Percentiles rank a stretch among this genome's conserved stretches.
Evolutionary conservation across 1,140 invertebrate genomes (phyloP).

Genomic region (Brachionus paranguensis): DNA sequence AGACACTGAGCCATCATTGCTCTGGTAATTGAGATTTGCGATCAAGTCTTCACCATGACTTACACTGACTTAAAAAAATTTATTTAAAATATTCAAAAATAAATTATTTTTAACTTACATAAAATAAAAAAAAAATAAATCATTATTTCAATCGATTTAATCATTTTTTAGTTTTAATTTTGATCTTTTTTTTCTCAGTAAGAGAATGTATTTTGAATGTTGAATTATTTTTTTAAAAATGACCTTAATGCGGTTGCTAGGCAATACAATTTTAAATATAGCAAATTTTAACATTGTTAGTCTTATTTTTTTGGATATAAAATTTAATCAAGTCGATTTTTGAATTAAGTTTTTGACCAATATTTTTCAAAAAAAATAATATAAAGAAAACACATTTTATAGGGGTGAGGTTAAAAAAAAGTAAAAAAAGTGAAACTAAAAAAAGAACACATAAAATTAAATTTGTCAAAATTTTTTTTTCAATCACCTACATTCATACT

Average conservation of each 20-base stretch:
- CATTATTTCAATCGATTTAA: no score
- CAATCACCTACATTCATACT: no score
- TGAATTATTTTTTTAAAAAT: background rate
- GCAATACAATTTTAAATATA: background rate
- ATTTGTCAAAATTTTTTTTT: no score
- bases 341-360: no score
- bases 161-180: background rate
- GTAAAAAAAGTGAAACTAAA: no score
- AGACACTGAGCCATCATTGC: background rate
- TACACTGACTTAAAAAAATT: background rate
- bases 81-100: background rate
- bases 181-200: no score
- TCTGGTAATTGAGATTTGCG: background rate
- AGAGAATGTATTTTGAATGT: no score
- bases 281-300: background rate
- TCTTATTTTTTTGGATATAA: background rate
- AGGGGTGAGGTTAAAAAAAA: no score
- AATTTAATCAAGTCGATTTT: no score
- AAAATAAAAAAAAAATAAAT: background rate
- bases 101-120: background rate
- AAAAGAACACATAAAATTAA: no score
- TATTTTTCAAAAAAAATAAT: no score
- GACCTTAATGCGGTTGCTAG: slow-evolving; percentile 20
- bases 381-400: no score
- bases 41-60: background rate